Conservation (phyloP, 2,113 vertebrate genomes). For the Lota lota region DNA sequence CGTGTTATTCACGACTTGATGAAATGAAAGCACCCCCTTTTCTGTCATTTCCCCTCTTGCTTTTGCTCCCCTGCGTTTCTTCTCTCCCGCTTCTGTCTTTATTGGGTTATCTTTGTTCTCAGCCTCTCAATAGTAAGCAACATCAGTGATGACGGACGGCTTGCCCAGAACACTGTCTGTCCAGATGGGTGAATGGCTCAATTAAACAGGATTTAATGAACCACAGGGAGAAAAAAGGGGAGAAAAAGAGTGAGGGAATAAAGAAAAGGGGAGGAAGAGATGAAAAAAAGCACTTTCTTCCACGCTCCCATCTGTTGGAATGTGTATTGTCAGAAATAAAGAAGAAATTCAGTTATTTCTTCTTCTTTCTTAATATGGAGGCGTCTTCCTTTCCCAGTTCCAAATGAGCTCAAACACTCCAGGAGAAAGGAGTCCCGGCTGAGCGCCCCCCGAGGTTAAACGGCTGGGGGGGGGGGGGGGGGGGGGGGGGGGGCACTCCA, state of each 20-base stretch:
- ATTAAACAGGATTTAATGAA: conserved; percentile 52
- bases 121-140: conserved; percentile 43
- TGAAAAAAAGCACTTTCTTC: conserved; percentile 3
- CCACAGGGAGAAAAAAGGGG: conserved; percentile 29
- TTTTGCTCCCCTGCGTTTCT: too few species aligned
- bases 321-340: conserved; percentile 37
- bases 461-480: too few species aligned
- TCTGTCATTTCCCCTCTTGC: too few species aligned
- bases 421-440: conserved; percentile 14
- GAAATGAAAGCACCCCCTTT: too few species aligned
- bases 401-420: conserved; percentile 34
- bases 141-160: conserved; percentile 51
- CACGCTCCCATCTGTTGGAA: conserved; percentile 27
- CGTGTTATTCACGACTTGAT: too few species aligned
- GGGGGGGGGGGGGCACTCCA: too few species aligned
- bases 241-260: neutral
- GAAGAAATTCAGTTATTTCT: conserved; percentile 6
- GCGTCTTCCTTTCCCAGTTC: conserved; percentile 31
- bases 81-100: too few species aligned
- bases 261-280: conserved; percentile 4
- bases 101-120: conserved; percentile 31
- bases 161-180: conserved; percentile 41
- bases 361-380: neutral
- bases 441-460: conserved; percentile 30
- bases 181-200: conserved; percentile 51